phyloP scores from a whole-genome alignment of 2,888 invertebrate genomes.

The Diaphora mendica region DNA sequence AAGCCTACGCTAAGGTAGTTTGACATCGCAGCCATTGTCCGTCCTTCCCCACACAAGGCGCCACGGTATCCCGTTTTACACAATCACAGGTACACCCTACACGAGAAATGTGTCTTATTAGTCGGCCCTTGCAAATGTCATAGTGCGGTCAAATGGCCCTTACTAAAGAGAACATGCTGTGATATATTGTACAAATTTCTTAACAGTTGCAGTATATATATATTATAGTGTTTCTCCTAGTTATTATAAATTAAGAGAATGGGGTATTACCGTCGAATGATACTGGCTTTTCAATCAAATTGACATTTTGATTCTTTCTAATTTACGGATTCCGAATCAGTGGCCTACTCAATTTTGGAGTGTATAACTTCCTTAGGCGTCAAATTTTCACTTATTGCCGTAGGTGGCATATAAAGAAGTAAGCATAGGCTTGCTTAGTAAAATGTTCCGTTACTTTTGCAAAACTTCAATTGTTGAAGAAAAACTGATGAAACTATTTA shows the following conservation, averaged over 20 bases:
- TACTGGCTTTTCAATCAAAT: not conserved
- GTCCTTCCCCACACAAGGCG: constrained; percentile 69
- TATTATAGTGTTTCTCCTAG: constrained; percentile 23
- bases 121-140: constrained; percentile 70
- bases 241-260: not conserved
- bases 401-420: not conserved
- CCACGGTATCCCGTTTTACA: constrained; percentile 65
- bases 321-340: too few species aligned
- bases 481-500: not conserved
- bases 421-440: not conserved
- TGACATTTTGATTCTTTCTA: not conserved
- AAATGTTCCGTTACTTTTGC: not conserved
- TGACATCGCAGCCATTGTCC: constrained; percentile 71
- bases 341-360: too few species aligned
- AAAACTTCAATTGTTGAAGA: not conserved
- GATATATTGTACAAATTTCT: constrained; percentile 50
- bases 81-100: constrained; percentile 68
- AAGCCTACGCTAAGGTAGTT: constrained; percentile 48
- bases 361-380: not conserved
- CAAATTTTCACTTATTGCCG: too few species aligned
- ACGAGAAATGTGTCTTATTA: constrained; percentile 78
- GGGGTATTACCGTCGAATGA: not conserved
- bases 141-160: constrained; percentile 49
- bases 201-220: constrained; percentile 24
- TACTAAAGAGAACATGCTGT: constrained; percentile 47